Evolutionary conservation across 2,888 invertebrate genomes (phyloP).

Genomic region (Helobdella robusta): DNA sequence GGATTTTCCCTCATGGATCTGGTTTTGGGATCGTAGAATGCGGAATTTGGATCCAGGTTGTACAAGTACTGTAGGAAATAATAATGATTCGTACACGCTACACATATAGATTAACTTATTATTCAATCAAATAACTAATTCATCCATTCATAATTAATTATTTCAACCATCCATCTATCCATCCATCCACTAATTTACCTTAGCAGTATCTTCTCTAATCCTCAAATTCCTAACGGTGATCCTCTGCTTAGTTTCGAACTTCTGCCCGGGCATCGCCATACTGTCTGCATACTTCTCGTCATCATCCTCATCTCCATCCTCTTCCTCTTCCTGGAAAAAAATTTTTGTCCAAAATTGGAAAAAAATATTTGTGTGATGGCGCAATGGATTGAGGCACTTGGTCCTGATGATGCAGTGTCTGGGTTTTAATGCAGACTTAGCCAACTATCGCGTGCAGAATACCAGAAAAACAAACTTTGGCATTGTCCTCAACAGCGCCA

Average conservation of each 20-base stretch:
- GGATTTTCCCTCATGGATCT: slow-evolving; percentile 97
- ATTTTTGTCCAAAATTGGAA: too few relatives aligned
- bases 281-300: slow-evolving; percentile 58
- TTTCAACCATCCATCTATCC: too few relatives aligned
- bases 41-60: slow-evolving; percentile 91
- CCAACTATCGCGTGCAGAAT: too few relatives aligned
- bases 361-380: neutral
- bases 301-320: slow-evolving; percentile 70
- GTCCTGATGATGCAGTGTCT: too few relatives aligned
- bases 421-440: too few relatives aligned
- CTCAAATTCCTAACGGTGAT: slow-evolving; percentile 96
- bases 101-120: neutral
- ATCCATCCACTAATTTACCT: slow-evolving; percentile 55
- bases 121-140: neutral
- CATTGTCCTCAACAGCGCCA: neutral
- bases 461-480: too few relatives aligned
- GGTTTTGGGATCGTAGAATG: slow-evolving; percentile 97
- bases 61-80: slow-evolving; percentile 62
- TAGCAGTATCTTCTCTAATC: slow-evolving; percentile 96
- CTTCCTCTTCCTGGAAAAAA: slow-evolving; percentile 7
- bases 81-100: neutral
- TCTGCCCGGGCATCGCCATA: slow-evolving; percentile 87
- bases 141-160: too few relatives aligned
- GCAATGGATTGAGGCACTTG: too few relatives aligned
- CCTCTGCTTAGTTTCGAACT: slow-evolving; percentile 95